Evolutionary conservation across 2,888 invertebrate species (phyloP).

Genomic region (Hymenopus coronatus): DNA sequence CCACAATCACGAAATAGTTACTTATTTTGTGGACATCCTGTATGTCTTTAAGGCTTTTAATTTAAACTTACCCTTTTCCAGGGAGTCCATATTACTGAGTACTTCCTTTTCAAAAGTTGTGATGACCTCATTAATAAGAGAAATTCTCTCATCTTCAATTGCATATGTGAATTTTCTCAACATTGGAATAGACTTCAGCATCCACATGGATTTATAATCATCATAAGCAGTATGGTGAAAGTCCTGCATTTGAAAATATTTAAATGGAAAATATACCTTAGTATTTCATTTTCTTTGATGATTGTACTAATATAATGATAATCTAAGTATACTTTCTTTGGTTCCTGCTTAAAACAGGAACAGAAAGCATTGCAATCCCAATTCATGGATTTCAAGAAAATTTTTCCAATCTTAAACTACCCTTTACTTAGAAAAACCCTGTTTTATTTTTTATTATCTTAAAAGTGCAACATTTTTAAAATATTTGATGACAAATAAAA

Average conservation of each 20-base stretch:
- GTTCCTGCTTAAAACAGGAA: no score
- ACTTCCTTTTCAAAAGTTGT: constrained; percentile 64
- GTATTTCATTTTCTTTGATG: background rate
- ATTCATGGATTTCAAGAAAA: no score
- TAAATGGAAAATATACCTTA: background rate
- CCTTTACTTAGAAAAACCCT: no score
- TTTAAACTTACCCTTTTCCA: constrained; percentile 57
- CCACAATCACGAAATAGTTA: no score
- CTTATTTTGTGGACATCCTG: no score
- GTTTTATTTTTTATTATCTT: no score
- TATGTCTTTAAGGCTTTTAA: no score
- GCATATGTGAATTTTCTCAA: constrained; percentile 68
- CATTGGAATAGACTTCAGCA: constrained; percentile 62
- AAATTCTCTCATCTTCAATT: constrained; percentile 60
- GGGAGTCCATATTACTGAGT: constrained; percentile 53
- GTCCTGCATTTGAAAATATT: constrained; percentile 47
- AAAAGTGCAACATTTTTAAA: no score
- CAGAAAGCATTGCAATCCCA: no score
- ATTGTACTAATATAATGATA: background rate
- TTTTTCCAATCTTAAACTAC: no score
- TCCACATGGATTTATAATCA: constrained; percentile 70
- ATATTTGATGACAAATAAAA: no score
- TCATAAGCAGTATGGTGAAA: constrained; percentile 71
- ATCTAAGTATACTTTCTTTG: no score
- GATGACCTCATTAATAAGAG: constrained; percentile 61